A percentile compares a stretch with the other conserved stretches of the same genome.
Conservation (phyloP, 2,797 vertebrate species). For the Poecilia gillii region DNA sequence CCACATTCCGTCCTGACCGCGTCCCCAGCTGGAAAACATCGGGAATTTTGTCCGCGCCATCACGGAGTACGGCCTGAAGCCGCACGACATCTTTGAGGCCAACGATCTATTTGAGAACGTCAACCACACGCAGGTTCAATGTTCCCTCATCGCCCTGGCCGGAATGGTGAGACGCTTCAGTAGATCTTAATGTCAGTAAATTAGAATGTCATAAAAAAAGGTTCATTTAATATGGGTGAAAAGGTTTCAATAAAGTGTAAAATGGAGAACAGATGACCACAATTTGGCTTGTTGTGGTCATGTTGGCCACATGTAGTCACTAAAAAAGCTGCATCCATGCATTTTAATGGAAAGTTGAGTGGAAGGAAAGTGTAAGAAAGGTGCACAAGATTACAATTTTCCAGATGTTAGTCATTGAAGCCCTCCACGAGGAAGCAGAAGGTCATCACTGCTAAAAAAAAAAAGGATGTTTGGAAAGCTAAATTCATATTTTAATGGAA, state of each 20-base stretch:
- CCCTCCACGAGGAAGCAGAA: neutral
- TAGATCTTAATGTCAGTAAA: neutral
- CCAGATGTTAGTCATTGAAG: neutral
- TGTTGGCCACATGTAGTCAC: too few species aligned
- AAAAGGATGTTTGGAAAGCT: too few species aligned
- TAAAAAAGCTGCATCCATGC: too few species aligned
- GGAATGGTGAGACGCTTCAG: slow-evolving; percentile 86
- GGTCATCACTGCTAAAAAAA: too few species aligned
- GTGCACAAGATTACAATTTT: neutral
- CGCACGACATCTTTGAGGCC: slow-evolving; percentile 94
- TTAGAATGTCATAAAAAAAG: neutral
- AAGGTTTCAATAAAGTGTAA: neutral
- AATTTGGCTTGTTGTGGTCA: neutral
- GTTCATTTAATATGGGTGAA: neutral
- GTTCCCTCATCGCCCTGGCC: slow-evolving; percentile 89
- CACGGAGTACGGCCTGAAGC: slow-evolving; percentile 90
- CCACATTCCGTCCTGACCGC: neutral
- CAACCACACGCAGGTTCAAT: slow-evolving; percentile 96
- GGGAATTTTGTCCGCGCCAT: slow-evolving; percentile 92
- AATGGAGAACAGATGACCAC: neutral
- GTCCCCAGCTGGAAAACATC: slow-evolving; percentile 92
- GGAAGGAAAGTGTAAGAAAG: too few species aligned
- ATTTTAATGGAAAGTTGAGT: too few species aligned
- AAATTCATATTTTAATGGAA: too few species aligned
- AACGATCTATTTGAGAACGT: slow-evolving; percentile 96